Conservation (phyloP, 2,797 vertebrate species). For the Australoheros facetus region DNA sequence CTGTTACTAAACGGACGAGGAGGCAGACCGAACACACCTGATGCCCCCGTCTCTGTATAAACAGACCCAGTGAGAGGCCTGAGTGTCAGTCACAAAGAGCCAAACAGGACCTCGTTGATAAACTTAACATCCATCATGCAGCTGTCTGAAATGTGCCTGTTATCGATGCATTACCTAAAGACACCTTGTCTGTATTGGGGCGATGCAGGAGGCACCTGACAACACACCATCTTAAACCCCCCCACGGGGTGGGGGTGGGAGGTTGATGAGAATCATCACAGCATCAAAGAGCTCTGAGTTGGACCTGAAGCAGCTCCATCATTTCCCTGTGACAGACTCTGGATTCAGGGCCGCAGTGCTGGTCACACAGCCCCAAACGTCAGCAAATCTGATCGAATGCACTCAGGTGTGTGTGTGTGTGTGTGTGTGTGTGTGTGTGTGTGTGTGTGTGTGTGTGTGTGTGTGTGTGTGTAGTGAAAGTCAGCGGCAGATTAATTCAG, state of each 20-base stretch:
- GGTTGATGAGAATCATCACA: neutral
- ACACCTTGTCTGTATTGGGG: neutral
- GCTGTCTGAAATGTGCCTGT: neutral
- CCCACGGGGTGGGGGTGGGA: neutral
- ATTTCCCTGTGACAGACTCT: neutral
- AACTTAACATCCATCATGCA: neutral
- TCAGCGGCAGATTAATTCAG: conserved; percentile 2
- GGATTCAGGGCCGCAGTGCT: neutral
- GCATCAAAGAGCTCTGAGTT: neutral
- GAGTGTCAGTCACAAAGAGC: neutral
- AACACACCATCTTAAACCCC: neutral
- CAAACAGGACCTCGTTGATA: neutral
- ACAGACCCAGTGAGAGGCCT: no score
- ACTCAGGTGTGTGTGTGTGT: neutral
- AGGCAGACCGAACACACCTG: no score
- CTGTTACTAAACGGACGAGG: neutral
- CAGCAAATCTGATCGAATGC: neutral
- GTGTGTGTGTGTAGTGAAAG: neutral
- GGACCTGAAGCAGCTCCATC: neutral
- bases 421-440: no score
- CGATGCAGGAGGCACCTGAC: neutral
- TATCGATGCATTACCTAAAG: neutral
- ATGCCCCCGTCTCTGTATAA: no score
- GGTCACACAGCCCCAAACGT: neutral
- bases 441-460: neutral